Percentiles rank a stretch among this genome's conserved stretches.
Evolutionary conservation across 2,113 vertebrate species (phyloP).

Genomic region (Tonatia bakeri): DNA sequence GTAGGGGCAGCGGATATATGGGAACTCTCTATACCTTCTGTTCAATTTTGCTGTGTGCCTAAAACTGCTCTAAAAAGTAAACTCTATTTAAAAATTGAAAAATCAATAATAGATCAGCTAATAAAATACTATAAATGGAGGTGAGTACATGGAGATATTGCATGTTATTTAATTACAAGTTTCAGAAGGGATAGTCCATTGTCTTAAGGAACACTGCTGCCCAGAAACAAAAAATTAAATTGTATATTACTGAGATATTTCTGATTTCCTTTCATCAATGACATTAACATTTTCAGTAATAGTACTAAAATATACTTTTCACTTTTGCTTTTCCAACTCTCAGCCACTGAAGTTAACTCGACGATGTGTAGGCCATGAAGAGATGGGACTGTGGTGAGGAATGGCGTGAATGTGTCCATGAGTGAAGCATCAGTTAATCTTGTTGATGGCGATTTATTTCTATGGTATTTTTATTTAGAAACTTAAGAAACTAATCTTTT

Average conservation of each 20-base stretch:
- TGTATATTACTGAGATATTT: background rate
- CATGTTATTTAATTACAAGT: background rate
- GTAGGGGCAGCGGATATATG: background rate
- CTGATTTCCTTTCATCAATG: background rate
- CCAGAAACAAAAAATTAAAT: background rate
- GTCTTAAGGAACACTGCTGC: background rate
- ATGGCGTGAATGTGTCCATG: background rate
- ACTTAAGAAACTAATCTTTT: background rate
- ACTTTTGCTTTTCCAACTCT: background rate
- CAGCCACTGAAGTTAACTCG: background rate
- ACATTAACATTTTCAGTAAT: background rate
- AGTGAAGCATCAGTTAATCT: background rate
- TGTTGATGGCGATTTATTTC: background rate
- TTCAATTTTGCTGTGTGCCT: background rate
- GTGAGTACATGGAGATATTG: fast-evolving
- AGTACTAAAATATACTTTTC: background rate
- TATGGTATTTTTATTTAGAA: background rate
- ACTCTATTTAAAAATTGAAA: background rate
- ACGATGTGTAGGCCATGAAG: background rate
- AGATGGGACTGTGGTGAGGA: background rate
- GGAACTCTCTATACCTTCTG: background rate
- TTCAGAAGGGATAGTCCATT: background rate
- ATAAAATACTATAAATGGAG: background rate
- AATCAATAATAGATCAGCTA: background rate
- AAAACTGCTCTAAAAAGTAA: background rate